Base-by-base conservation (phyloP, 1,140 invertebrate genomes). In the Pseudoatta argentina region DNA sequence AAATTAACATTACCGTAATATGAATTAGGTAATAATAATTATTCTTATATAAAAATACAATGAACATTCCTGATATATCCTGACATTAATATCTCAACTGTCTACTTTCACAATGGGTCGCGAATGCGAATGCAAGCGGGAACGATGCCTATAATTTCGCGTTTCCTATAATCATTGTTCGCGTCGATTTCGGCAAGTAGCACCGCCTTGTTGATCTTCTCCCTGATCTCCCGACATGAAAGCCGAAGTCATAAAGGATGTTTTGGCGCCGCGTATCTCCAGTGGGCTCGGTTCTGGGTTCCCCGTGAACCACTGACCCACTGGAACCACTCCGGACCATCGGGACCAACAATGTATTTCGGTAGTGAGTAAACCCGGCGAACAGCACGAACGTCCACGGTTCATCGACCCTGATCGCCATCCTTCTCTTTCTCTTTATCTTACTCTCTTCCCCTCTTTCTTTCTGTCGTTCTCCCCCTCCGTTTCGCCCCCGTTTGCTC, bases 221-320 rank as follows among this genome's bases (percentile, higher is more conserved):
- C 27, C 18, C 21, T 66, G 73, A 48, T 77, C 66, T 18, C 39
- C 24, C 18, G 18, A 14, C 48, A 66, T 66, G 73, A 85, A 85
- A 85, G 82, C 59, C 30, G 51, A 77, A 76, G 76, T 85, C 85
- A 21, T 86, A 89, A 76, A 87, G 59, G 55, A 87, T 87, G 57
- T 87, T 87, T 88, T 75, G 72, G 66, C 76, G n/a, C 57, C 51
- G 57, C 77, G 55, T 71, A 86, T 53, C 77, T 86, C 66, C 66
- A 67, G 64, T 66, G 79, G 59, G 30, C 77, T 69, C 21, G 69
- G 55, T 78, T 78, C 76, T 72, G 51, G 57, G 39, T 86, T 21
- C 91, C 86, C 90, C 87, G 86, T 94, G 94, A 93, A 94, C 93
- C 92, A 94, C 92, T 94, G 93, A 94, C 94, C 94, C 93, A 94